Percentiles rank a stretch among this genome's conserved stretches.
These are phyloP conservation scores for Nycticebus coucang DNA, from an alignment of 2,113 vertebrate genomes.

Conservation along the genomic window DNA sequence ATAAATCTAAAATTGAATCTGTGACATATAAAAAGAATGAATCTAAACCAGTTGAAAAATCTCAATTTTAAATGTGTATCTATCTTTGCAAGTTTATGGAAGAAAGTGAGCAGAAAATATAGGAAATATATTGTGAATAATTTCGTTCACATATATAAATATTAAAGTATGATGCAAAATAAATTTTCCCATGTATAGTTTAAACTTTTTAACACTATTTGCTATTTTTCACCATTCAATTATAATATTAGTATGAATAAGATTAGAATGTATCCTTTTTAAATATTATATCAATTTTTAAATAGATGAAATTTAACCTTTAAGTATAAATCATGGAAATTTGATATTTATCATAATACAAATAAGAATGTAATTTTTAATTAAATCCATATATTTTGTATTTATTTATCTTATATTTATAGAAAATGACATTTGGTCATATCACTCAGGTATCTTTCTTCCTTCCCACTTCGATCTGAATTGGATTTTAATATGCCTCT, in stretches of 20 bases:
- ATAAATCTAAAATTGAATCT: neutral
- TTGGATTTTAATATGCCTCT: neutral
- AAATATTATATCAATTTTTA: neutral
- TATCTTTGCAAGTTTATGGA: neutral
- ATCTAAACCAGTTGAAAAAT: neutral
- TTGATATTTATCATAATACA: neutral
- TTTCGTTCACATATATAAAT: neutral
- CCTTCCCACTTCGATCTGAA: neutral
- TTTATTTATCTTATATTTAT: neutral
- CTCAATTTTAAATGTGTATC: neutral
- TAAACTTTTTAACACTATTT: neutral
- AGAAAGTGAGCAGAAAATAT: neutral
- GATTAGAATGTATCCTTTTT: neutral
- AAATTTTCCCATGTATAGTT: neutral
- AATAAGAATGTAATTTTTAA: neutral
- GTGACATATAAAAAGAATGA: neutral
- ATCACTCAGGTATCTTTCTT: neutral
- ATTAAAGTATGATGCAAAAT: neutral
- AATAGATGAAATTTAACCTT: neutral
- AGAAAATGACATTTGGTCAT: neutral
- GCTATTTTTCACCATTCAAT: neutral
- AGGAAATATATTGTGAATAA: neutral
- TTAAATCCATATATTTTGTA: neutral
- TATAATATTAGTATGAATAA: neutral
- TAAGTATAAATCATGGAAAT: neutral